Evolutionary conservation across 2,888 invertebrate species (phyloP).

Genomic region (Pollenia labialis): DNA sequence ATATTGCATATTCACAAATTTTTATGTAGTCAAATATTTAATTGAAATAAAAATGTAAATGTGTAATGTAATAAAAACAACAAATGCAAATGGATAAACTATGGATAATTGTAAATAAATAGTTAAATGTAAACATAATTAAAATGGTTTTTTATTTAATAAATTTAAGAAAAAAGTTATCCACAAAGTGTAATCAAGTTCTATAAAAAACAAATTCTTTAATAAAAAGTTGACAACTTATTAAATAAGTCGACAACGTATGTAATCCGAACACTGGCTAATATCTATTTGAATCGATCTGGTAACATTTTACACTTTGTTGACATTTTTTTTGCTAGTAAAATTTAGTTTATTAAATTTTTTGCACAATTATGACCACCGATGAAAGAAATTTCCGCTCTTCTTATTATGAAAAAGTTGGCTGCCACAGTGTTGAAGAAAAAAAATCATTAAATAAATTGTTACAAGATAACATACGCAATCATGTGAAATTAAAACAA

Average conservation of each 20-base stretch:
- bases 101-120: slow-evolving; percentile 68
- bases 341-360: neutral
- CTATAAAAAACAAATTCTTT: too few species aligned
- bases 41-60: slow-evolving; percentile 55
- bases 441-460: slow-evolving; percentile 95
- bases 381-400: slow-evolving; percentile 93
- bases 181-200: too few species aligned
- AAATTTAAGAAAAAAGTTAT: too few species aligned
- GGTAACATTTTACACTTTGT: slow-evolving; percentile 1
- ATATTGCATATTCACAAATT: slow-evolving; percentile 59
- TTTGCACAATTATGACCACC: slow-evolving; percentile 75
- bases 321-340: neutral
- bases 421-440: slow-evolving; percentile 95
- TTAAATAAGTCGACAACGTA: too few species aligned
- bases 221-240: too few species aligned
- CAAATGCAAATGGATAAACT: slow-evolving; percentile 39
- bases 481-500: slow-evolving; percentile 89
- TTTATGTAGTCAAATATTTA: slow-evolving; percentile 63
- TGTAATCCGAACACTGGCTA: too few species aligned
- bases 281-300: neutral
- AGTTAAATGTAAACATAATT: slow-evolving; percentile 45
- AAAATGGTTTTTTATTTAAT: too few species aligned
- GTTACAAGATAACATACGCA: slow-evolving; percentile 90
- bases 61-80: slow-evolving; percentile 56
- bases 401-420: slow-evolving; percentile 93